Evolutionary conservation across 92 coral and sea anemone genomes (phyloP).

Genomic region (Porites cylindrica): DNA sequence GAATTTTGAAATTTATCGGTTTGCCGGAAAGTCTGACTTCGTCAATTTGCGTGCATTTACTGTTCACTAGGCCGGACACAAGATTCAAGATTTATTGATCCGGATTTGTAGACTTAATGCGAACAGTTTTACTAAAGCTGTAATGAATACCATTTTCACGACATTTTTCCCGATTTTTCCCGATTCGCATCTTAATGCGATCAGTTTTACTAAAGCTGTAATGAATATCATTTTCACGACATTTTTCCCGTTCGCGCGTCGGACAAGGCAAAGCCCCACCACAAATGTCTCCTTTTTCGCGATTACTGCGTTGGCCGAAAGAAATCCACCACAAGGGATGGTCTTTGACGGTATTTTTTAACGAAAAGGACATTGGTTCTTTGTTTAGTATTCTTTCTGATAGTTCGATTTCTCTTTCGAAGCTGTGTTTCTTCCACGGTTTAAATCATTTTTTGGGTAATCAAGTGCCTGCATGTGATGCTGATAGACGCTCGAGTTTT

Average conservation of each 20-base stretch:
- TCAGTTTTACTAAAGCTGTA: constrained; percentile 20
- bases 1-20: neutral
- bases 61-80: constrained; percentile 14
- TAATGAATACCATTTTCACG: too few relatives aligned
- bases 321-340: neutral
- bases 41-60: constrained; percentile 19
- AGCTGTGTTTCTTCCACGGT: neutral
- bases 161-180: too few relatives aligned
- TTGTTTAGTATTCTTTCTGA: neutral
- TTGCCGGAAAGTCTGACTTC: neutral
- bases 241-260: constrained; percentile 6
- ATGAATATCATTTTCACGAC: neutral
- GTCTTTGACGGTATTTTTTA: constrained; percentile 5
- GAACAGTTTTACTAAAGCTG: too few relatives aligned
- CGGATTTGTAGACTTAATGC: constrained; percentile 16
- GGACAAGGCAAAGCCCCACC: neutral
- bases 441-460: too few relatives aligned
- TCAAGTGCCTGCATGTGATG: neutral
- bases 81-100: constrained; percentile 27
- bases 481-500: neutral
- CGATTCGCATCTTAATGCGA: neutral
- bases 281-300: neutral
- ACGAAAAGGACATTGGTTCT: neutral
- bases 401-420: neutral
- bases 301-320: constrained; percentile 22